Evolutionary conservation across 2,113 vertebrate genomes (phyloP).

Genomic region (Etheostoma spectabile): DNA sequence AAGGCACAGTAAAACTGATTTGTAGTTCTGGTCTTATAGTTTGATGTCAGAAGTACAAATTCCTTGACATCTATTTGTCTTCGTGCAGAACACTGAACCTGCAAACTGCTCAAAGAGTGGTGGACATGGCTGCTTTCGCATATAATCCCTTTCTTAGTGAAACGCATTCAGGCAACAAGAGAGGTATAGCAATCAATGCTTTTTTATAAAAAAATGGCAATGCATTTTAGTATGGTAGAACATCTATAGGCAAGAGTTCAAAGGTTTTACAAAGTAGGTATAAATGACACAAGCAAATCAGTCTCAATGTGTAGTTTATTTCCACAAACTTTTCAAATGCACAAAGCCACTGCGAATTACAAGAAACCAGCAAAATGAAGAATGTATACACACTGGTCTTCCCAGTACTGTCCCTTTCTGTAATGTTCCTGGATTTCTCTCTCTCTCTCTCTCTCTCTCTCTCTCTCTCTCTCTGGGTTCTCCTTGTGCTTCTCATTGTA

Average conservation of each 20-base stretch:
- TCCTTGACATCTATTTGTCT: background rate
- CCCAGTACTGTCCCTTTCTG: background rate
- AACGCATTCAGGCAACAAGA: background rate
- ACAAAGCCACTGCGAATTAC: background rate
- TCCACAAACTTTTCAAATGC: background rate
- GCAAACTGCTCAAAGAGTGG: background rate
- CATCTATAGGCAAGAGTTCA: background rate
- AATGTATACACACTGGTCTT: background rate
- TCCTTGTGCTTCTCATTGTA: too few relatives aligned
- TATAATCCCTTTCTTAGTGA: background rate
- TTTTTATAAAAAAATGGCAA: background rate
- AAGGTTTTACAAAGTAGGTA: slow-evolving; percentile 1
- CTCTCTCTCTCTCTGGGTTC: too few relatives aligned
- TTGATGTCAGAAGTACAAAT: background rate
- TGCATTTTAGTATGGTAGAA: background rate
- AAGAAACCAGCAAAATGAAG: background rate
- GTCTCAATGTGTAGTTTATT: background rate
- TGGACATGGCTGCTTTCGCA: background rate
- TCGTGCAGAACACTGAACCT: background rate
- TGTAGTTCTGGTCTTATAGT: background rate
- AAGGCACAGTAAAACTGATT: background rate
- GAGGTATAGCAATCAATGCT: background rate
- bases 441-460: too few relatives aligned
- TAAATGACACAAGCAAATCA: background rate
- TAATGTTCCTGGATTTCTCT: background rate